phyloP scores from a whole-genome alignment of 1,140 invertebrate genomes.

The Eurytemora carolleeae region DNA sequence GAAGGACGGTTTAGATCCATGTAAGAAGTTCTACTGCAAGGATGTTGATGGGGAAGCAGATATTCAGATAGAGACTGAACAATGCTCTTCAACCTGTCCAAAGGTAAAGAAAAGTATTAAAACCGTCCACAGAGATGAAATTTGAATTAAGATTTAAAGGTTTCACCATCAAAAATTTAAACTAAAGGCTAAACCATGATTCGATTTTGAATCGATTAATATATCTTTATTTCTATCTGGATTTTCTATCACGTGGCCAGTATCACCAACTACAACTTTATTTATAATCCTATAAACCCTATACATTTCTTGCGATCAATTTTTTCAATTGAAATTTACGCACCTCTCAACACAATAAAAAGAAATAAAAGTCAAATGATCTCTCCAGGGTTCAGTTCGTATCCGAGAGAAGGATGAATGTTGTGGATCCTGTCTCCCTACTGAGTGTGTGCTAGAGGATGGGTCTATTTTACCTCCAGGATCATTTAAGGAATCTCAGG shows the following conservation, averaged over 20 bases:
- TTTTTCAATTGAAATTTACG: no score
- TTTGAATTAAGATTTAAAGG: neutral
- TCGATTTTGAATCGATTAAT: neutral
- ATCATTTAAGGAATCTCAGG: neutral
- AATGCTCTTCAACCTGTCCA: neutral
- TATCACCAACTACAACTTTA: neutral
- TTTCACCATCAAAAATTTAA: neutral
- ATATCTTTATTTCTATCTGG: neutral
- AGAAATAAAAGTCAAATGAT: no score
- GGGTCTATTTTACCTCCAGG: no score
- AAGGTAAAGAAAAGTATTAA: neutral
- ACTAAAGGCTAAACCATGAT: neutral
- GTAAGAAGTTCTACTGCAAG: neutral
- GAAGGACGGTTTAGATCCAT: neutral
- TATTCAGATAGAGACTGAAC: neutral
- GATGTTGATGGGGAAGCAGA: neutral
- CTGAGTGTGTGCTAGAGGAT: no score
- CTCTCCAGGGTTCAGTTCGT: no score
- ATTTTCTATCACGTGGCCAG: no score
- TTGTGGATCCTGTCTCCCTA: no score
- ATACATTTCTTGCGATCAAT: no score
- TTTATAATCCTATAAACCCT: neutral
- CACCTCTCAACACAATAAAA: no score
- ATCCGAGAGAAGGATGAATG: no score
- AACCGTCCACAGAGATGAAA: neutral